Evolutionary conservation across 2,888 invertebrate genomes (phyloP).

Genomic region (Siphlonurus alternatus): DNA sequence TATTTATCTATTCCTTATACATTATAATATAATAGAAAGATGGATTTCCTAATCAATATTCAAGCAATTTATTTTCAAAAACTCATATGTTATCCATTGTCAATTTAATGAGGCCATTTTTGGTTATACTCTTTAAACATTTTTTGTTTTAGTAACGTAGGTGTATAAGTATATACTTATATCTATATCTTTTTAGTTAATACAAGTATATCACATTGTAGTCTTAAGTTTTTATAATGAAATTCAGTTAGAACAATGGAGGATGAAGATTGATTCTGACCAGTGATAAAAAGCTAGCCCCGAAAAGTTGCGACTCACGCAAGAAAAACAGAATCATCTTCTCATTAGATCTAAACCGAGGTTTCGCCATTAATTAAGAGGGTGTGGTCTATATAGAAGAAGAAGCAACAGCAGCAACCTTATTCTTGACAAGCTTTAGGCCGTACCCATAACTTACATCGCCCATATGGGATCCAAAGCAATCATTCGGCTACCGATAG

Average conservation of each 20-base stretch:
- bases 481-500: not conserved
- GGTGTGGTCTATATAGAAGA: too few species aligned
- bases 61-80: not conserved
- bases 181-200: not conserved
- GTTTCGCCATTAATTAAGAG: constrained; percentile 9
- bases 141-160: not conserved
- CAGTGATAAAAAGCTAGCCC: not conserved
- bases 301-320: not conserved
- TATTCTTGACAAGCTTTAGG: not conserved
- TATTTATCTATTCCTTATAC: too few species aligned
- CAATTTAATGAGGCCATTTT: not conserved
- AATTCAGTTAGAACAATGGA: not conserved
- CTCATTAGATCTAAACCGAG: constrained; percentile 9
- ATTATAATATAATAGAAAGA: too few species aligned
- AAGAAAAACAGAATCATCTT: not conserved
- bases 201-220: too few species aligned
- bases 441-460: not conserved
- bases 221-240: too few species aligned
- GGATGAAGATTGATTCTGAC: not conserved
- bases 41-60: not conserved
- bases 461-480: not conserved
- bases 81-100: not conserved
- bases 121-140: not conserved
- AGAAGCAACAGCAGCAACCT: too few species aligned
- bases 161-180: not conserved